These are phyloP conservation scores for Metopolophium dirhodum DNA, from an alignment of 1,140 invertebrate species.

Conservation along the genomic window DNA sequence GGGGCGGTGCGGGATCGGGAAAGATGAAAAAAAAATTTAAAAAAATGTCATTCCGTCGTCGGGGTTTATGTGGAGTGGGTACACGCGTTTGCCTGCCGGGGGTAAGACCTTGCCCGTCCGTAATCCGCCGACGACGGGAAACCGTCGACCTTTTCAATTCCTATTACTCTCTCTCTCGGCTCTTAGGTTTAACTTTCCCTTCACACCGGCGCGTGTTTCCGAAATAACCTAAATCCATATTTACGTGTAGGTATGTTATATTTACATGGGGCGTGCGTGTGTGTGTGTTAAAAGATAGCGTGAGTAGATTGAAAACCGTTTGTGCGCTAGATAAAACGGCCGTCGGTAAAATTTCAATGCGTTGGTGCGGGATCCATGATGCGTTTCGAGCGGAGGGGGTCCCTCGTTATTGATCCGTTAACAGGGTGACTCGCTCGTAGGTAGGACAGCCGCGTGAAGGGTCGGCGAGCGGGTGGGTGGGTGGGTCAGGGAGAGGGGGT, in stretches of 20 bases:
- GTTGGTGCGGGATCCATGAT: background rate
- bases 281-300: background rate
- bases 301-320: background rate
- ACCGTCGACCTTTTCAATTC: constrained; percentile 25
- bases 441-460: background rate
- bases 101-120: background rate
- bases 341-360: constrained; percentile 28
- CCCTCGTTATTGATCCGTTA: constrained; percentile 46
- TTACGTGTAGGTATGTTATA: background rate
- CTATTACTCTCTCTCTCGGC: background rate
- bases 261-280: background rate
- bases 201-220: background rate
- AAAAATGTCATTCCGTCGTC: background rate
- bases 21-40: background rate
- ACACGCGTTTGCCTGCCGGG: background rate
- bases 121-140: constrained; percentile 11
- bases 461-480: background rate
- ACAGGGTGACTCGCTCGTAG: background rate
- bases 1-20: background rate
- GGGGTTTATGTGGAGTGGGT: background rate
- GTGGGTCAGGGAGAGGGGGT: background rate
- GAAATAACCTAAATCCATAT: background rate
- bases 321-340: constrained; percentile 14
- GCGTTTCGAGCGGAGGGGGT: background rate
- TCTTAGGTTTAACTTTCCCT: background rate